These are phyloP conservation scores for Brachylomia viminalis DNA, from an alignment of 2,888 invertebrate species.

Conservation along the genomic window DNA sequence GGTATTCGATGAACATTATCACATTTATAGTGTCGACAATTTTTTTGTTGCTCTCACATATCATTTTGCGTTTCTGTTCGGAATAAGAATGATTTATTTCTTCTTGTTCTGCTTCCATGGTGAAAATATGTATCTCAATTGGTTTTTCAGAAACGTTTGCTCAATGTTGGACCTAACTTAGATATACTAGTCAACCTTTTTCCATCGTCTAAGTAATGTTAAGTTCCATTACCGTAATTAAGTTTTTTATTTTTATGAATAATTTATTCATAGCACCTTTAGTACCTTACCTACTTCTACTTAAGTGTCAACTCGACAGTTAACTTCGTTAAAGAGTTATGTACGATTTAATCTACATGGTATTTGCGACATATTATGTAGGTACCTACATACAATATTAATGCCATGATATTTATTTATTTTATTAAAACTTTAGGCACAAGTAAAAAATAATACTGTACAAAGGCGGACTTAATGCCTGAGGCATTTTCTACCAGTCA, in stretches of 20 bases:
- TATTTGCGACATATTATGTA: background rate
- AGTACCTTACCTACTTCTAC: background rate
- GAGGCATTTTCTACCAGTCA: too few species aligned
- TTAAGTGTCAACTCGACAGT: background rate
- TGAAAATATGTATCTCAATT: background rate
- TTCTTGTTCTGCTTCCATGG: slow-evolving; percentile 14
- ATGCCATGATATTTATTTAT: too few species aligned
- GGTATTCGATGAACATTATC: slow-evolving; percentile 16
- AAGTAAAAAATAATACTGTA: too few species aligned
- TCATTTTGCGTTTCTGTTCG: background rate
- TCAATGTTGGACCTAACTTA: background rate
- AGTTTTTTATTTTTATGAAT: too few species aligned
- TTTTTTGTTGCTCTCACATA: slow-evolving; percentile 13
- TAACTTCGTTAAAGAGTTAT: background rate
- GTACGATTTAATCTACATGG: background rate
- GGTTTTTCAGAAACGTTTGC: background rate
- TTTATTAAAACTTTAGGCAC: too few species aligned
- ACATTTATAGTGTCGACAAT: slow-evolving; percentile 14
- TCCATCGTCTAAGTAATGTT: slow-evolving; percentile 5
- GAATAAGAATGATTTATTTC: slow-evolving; percentile 1
- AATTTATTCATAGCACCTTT: background rate
- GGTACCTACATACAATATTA: background rate
- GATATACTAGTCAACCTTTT: background rate
- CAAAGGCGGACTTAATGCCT: too few species aligned
- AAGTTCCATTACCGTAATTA: slow-evolving; percentile 8